phyloP scores from a whole-genome alignment of 2,888 invertebrate species.

The Apocheima hispidaria region DNA sequence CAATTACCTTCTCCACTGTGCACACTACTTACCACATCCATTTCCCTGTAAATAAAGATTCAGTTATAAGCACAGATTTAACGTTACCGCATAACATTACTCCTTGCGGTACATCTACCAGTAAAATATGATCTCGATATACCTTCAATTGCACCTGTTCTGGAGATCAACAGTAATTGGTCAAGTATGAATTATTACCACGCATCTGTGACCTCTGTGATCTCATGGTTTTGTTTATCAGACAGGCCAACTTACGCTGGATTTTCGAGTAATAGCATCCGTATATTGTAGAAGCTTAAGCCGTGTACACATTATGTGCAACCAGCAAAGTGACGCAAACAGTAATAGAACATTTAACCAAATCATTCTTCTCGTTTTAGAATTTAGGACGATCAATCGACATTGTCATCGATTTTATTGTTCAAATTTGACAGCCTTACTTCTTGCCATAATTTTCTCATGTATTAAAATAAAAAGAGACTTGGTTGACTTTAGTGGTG shows the following conservation, averaged over 20 bases:
- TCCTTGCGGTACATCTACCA: slow-evolving; percentile 68
- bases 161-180: slow-evolving; percentile 56
- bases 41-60: slow-evolving; percentile 63
- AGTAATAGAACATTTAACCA: background rate
- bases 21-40: slow-evolving; percentile 51
- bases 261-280: slow-evolving; percentile 49
- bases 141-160: slow-evolving; percentile 45
- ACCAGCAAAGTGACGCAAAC: background rate
- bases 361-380: too few species aligned
- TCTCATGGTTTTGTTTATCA: slow-evolving; percentile 56
- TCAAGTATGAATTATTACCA: slow-evolving; percentile 56
- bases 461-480: too few species aligned
- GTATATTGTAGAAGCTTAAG: slow-evolving; percentile 59
- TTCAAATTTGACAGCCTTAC: too few species aligned
- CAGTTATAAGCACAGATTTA: slow-evolving; percentile 73
- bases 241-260: slow-evolving; percentile 58
- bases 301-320: background rate
- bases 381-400: too few species aligned
- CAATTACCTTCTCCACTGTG: slow-evolving; percentile 43
- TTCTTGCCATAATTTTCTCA: too few species aligned
- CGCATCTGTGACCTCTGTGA: slow-evolving; percentile 58
- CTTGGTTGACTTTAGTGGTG: too few species aligned
- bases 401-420: too few species aligned
- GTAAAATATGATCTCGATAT: slow-evolving; percentile 54
- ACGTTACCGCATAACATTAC: slow-evolving; percentile 69